Percentiles rank a stretch among this genome's conserved stretches.
These are phyloP conservation scores for Erythrocercus mccallii DNA, from an alignment of 2,113 vertebrate genomes.

Conservation along the genomic window DNA sequence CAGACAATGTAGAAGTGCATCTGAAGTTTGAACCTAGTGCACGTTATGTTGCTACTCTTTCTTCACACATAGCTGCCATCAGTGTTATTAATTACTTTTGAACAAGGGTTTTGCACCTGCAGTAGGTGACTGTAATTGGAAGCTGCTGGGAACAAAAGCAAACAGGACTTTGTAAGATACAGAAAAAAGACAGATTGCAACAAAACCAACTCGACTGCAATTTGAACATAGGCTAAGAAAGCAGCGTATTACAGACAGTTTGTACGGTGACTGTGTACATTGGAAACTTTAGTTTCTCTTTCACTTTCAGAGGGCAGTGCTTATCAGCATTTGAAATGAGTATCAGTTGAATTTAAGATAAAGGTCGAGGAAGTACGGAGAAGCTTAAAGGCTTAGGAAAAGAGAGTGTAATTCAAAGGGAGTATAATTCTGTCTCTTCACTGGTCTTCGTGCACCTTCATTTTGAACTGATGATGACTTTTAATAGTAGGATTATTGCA, in stretches of 20 bases:
- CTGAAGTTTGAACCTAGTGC: not conserved
- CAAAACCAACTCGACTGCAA: not conserved
- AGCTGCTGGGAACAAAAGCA: not conserved
- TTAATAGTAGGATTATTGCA: not conserved
- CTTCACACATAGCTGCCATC: not conserved
- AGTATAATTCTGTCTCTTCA: not conserved
- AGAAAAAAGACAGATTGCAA: not conserved
- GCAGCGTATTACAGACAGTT: rapidly evolving
- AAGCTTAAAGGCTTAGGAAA: not conserved
- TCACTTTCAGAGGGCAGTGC: not conserved
- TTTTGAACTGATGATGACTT: not conserved
- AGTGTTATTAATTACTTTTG: not conserved
- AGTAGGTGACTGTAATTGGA: not conserved
- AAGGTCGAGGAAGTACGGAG: not conserved
- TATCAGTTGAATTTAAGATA: not conserved
- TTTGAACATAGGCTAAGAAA: not conserved
- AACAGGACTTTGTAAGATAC: not conserved
- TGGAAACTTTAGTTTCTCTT: not conserved
- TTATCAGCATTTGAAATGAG: not conserved
- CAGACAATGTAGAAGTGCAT: not conserved
- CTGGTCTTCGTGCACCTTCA: not conserved
- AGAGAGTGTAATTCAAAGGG: not conserved
- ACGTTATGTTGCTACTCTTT: not conserved
- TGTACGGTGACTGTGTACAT: not conserved
- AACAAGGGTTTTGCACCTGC: not conserved